These are phyloP conservation scores for Dryococelus australis DNA, from an alignment of 2,888 invertebrate species.

Conservation along the genomic window DNA sequence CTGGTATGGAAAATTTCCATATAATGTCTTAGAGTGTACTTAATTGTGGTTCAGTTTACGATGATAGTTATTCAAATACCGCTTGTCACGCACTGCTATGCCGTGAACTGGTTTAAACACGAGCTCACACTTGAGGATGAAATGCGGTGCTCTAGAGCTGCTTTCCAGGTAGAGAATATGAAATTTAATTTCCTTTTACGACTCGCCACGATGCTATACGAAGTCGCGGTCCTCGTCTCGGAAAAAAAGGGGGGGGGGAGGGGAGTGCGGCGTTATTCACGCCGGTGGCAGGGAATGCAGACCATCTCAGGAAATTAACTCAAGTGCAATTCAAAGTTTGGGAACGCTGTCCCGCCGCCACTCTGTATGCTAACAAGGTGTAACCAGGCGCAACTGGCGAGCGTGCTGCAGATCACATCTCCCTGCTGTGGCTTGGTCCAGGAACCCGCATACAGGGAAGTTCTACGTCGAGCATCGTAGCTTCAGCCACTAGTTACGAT, in stretches of 20 bases:
- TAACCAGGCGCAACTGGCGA: background rate
- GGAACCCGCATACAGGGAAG: background rate
- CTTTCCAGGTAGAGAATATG: background rate
- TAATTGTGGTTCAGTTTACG: no score
- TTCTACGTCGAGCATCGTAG: background rate
- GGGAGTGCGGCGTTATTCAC: background rate
- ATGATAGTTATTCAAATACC: no score
- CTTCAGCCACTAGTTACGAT: background rate
- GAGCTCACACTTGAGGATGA: background rate
- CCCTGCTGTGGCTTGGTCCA: background rate
- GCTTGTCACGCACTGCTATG: no score
- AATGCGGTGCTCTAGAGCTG: background rate
- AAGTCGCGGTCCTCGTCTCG: background rate
- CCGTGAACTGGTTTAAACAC: no score
- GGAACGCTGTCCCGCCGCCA: background rate
- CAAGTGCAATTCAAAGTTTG: background rate
- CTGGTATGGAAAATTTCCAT: no score
- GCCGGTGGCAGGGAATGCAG: background rate
- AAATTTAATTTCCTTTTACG: background rate
- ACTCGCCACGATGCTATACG: background rate
- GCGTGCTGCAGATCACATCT: background rate
- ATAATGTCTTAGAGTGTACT: no score
- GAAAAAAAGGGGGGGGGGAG: background rate
- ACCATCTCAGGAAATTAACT: background rate
- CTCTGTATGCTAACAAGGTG: constrained; percentile 8